Percentiles rank a stretch among this genome's conserved stretches.
Evolutionary conservation across 1,140 invertebrate species (phyloP).

Genomic region (Andrena cerasifolii): DNA sequence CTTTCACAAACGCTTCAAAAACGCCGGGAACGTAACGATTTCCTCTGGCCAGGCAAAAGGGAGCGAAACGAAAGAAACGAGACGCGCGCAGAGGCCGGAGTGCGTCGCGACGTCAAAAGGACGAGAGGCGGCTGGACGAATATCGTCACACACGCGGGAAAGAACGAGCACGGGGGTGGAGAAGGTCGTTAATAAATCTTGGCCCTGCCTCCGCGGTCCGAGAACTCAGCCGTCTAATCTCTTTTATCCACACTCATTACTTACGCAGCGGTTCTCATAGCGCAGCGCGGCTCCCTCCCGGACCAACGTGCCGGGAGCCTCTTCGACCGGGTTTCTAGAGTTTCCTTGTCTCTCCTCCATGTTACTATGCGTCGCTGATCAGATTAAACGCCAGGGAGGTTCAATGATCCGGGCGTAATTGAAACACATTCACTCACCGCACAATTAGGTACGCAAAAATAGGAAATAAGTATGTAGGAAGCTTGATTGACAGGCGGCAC

Average conservation of each 20-base stretch:
- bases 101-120: constrained; percentile 23
- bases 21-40: constrained; percentile 60
- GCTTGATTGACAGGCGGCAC: too few species aligned
- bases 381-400: too few species aligned
- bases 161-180: constrained; percentile 25
- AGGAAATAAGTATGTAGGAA: too few species aligned
- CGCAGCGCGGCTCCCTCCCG: constrained; percentile 50
- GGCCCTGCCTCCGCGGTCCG: constrained; percentile 64
- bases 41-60: constrained; percentile 38
- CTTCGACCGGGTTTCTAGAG: background rate
- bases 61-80: constrained; percentile 37
- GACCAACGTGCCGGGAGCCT: background rate
- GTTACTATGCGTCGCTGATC: too few species aligned
- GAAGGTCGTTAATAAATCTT: constrained; percentile 74
- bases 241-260: constrained; percentile 77
- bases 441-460: too few species aligned
- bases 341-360: background rate
- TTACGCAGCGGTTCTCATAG: constrained; percentile 69
- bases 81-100: background rate
- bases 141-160: constrained; percentile 47
- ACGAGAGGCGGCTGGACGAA: constrained; percentile 25
- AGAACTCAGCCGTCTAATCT: constrained; percentile 74
- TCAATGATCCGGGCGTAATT: too few species aligned
- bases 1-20: constrained; percentile 56
- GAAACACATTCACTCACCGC: too few species aligned